phyloP scores from a whole-genome alignment of 2,113 vertebrate species.

The Rousettus leschenaultii region DNA sequence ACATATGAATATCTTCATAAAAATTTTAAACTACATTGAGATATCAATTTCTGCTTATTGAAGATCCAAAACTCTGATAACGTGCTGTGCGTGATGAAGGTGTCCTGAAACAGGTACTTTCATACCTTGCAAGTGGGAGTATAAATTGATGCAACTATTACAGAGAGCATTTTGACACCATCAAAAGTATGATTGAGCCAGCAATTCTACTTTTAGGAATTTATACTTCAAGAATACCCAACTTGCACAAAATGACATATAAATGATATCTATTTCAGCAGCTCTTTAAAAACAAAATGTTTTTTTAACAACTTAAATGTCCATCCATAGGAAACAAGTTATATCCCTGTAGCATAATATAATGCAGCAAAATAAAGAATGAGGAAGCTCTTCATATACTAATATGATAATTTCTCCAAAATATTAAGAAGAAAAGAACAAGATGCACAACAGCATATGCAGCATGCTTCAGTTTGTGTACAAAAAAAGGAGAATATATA shows the following conservation, averaged over 20 bases:
- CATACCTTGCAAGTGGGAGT: not conserved
- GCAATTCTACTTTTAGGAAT: slow-evolving; percentile 14
- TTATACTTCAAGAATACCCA: not conserved
- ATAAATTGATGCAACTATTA: not conserved
- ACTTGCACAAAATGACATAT: not conserved
- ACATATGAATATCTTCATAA: not conserved
- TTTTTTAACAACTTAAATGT: not conserved
- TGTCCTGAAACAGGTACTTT: not conserved
- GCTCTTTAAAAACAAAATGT: slow-evolving; percentile 1
- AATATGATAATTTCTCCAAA: not conserved
- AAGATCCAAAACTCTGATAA: not conserved
- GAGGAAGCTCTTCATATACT: not conserved
- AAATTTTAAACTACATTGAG: not conserved
- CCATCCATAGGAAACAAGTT: not conserved
- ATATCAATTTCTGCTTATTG: slow-evolving; percentile 30
- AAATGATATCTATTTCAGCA: not conserved
- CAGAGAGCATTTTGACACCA: not conserved
- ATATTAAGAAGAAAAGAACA: not conserved
- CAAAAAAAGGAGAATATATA: not conserved
- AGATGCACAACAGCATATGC: not conserved
- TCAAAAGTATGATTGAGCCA: not conserved
- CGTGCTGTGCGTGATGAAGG: not conserved
- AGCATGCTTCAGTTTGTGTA: not conserved
- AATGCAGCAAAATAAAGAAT: not conserved
- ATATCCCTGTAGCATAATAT: not conserved